Evolutionary conservation across 2,113 vertebrate genomes (phyloP), one percentile per base, ranked within the genome.

Genomic region (Strigops habroptila): DNA sequence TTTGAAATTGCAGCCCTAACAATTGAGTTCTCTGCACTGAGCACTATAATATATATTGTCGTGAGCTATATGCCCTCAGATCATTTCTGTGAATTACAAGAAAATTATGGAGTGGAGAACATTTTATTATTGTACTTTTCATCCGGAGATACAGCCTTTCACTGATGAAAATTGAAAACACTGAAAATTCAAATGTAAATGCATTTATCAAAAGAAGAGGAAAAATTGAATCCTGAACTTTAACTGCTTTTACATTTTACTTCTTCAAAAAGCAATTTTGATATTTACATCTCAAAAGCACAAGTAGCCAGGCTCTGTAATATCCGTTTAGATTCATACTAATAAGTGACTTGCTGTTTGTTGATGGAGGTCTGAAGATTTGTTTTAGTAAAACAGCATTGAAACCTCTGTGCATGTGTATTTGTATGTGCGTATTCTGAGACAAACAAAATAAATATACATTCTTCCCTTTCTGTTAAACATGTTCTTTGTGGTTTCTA

Each of bases 131-230:
- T 94, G 91, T 91, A 78, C 91, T 94, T 96, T 94, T 93, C 59
- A 92, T 94, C 63, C 74, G 48, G 81, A 90, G 94, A 95, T 91
- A 82, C 77, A 91, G 80, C 81, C 65, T 96, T 96, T 85, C 78
- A 74, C 37, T 89, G 93, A 87, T 60, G 88, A 94, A 97, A 96
- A 96, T 93, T 95, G 96, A 96, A 96, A 96, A 96, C 93, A 95
- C 74, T 85, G 86, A 87, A 92, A 97, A 96, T 96, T 96, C 96
- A 97, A 95, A 96, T 97, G 93, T 92, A 96, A 97, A 97, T 96
- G 92, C 44, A 92, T 96, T 96, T 96, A 94, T 96, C 91, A 93
- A 92, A 96, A 89, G 91, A 84, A 76, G 63, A 91, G n/a, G 37
- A 76, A 94, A 91, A 94, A 93, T 43, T n/a, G 94, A 95, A 89